Evolutionary conservation across 2,888 invertebrate genomes (phyloP).

Genomic region (Eristalis intricaria): DNA sequence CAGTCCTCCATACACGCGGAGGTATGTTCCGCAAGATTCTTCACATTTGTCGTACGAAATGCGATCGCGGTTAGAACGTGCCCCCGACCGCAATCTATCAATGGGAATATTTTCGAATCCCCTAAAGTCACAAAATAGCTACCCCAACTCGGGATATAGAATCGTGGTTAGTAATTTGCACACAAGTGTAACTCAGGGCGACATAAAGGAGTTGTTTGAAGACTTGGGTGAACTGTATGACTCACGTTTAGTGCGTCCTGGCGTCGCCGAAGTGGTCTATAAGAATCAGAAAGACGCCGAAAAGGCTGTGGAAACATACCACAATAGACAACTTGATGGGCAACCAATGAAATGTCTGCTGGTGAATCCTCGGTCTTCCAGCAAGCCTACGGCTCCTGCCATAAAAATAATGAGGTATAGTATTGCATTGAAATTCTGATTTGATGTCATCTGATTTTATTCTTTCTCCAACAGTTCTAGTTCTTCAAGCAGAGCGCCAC

Average conservation of each 20-base stretch:
- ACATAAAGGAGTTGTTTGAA: conserved; percentile 96
- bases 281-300: conserved; percentile 92
- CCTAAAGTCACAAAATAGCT: conserved; percentile 53
- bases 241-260: conserved; percentile 91
- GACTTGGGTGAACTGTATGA: conserved; percentile 94
- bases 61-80: conserved; percentile 79
- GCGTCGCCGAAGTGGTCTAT: conserved; percentile 96
- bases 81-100: conserved; percentile 79
- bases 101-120: conserved; percentile 80
- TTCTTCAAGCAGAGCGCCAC: conserved; percentile 73
- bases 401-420: conserved; percentile 76
- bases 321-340: conserved; percentile 95
- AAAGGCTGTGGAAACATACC: conserved; percentile 95
- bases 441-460: neutral
- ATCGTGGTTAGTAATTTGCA: conserved; percentile 96
- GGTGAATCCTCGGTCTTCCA: conserved; percentile 88
- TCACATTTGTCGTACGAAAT: conserved; percentile 80
- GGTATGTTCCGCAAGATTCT: conserved; percentile 75
- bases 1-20: conserved; percentile 76
- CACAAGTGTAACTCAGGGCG: conserved; percentile 92
- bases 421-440: conserved; percentile 15
- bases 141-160: conserved; percentile 85
- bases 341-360: conserved; percentile 95
- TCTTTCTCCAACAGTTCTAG: conserved; percentile 32
- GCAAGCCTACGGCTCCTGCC: conserved; percentile 83